Conservation (phyloP, 2,888 invertebrate species). For the Neoascia interrupta region DNA sequence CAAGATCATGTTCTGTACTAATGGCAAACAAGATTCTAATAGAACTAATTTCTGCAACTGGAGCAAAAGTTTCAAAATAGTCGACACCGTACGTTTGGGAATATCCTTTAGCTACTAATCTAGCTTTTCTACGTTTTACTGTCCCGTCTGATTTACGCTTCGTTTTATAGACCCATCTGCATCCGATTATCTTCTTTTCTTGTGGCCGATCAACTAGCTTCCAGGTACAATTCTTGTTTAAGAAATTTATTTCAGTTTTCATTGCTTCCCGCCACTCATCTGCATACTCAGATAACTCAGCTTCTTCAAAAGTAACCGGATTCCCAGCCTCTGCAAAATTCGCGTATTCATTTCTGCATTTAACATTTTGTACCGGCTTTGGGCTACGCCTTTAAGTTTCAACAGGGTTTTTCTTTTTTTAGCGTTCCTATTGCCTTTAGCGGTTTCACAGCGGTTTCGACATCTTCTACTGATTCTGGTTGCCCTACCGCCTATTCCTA, state of each 20-base stretch:
- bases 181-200: slow-evolving; percentile 3
- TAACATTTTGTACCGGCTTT: too few species aligned
- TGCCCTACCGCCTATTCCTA: too few species aligned
- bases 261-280: slow-evolving; percentile 6
- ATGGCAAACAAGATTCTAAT: slow-evolving; percentile 2
- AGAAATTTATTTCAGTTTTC: slow-evolving; percentile 1
- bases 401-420: too few species aligned
- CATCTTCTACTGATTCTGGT: too few species aligned
- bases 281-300: background rate
- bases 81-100: slow-evolving; percentile 31
- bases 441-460: too few species aligned
- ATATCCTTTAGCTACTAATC: slow-evolving; percentile 52
- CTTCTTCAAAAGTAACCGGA: background rate
- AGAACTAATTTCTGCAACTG: slow-evolving; percentile 19
- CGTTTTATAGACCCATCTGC: slow-evolving; percentile 5
- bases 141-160: slow-evolving; percentile 8
- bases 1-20: slow-evolving; percentile 20
- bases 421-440: too few species aligned
- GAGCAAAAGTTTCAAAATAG: slow-evolving; percentile 38
- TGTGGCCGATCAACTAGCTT: slow-evolving; percentile 15
- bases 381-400: too few species aligned
- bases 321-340: background rate
- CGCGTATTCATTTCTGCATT: background rate
- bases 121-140: slow-evolving; percentile 16
- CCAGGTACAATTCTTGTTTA: slow-evolving; percentile 20